Conservation (phyloP, 1,140 invertebrate species). For the Globodera ellingtonae region DNA sequence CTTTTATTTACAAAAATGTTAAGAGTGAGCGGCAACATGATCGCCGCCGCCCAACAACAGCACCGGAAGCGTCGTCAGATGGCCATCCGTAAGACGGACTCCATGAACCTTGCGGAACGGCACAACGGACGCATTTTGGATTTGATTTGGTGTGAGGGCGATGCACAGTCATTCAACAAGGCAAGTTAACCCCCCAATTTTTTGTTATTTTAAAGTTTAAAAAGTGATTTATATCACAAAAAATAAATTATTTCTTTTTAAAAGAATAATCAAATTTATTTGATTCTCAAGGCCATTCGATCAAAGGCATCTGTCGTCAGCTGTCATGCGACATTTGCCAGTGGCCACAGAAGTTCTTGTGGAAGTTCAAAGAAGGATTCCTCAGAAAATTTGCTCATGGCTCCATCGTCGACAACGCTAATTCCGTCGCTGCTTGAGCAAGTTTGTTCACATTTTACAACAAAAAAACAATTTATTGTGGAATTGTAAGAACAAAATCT, state of each 20-base stretch:
- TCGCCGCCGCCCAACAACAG: slow-evolving; percentile 61
- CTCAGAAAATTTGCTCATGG: not conserved
- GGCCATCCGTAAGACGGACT: slow-evolving; percentile 61
- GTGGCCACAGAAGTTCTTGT: not conserved
- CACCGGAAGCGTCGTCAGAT: slow-evolving; percentile 61
- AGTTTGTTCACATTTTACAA: not conserved
- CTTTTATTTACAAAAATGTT: not conserved
- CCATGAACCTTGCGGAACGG: slow-evolving; percentile 60
- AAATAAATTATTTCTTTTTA: too few species aligned
- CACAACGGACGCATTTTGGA: slow-evolving; percentile 58
- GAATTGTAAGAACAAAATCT: too few species aligned
- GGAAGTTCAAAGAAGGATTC: slow-evolving; percentile 22
- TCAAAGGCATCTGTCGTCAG: slow-evolving; percentile 4
- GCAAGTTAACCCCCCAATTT: not conserved
- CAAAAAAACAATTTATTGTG: too few species aligned
- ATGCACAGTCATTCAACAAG: slow-evolving; percentile 14
- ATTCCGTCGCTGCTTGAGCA: not conserved
- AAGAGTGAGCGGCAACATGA: slow-evolving; percentile 58
- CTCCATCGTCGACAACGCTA: not conserved
- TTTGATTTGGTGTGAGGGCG: slow-evolving; percentile 54
- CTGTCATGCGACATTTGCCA: not conserved
- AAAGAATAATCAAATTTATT: not conserved
- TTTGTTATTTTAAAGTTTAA: slow-evolving; percentile 33
- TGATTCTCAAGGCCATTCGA: not conserved
- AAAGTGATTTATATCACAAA: not conserved